Conservation (phyloP, 1,140 invertebrate species). For the Epicauta chinensis region DNA sequence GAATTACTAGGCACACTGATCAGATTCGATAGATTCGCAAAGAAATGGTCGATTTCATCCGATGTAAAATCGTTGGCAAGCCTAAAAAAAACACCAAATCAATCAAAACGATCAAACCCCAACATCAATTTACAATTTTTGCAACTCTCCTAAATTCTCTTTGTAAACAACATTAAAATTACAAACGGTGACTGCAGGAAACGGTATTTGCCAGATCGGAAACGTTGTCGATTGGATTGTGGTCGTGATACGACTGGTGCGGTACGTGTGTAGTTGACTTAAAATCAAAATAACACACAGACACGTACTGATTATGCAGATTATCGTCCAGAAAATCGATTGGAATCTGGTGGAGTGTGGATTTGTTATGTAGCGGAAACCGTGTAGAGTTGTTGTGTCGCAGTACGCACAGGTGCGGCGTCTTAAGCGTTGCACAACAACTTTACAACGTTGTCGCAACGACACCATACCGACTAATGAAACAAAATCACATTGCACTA, state of each 20-base stretch:
- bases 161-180: conserved; percentile 48
- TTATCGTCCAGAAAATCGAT: conserved; percentile 5
- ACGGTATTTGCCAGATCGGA: conserved; percentile 46
- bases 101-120: too few relatives aligned
- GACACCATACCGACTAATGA: too few relatives aligned
- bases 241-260: conserved; percentile 27
- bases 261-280: conserved; percentile 8
- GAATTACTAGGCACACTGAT: background rate
- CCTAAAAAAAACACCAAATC: conserved; percentile 7
- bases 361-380: conserved; percentile 17
- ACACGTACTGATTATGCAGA: conserved; percentile 8
- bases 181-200: conserved; percentile 50
- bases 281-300: conserved; percentile 12
- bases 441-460: background rate
- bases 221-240: conserved; percentile 45
- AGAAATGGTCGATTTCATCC: conserved; percentile 10
- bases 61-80: background rate
- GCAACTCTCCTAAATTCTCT: conserved; percentile 1
- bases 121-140: conserved; percentile 9
- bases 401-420: conserved; percentile 9
- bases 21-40: conserved; percentile 13
- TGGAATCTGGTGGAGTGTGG: conserved; percentile 5
- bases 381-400: conserved; percentile 9
- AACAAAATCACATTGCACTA: too few relatives aligned
- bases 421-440: background rate